Percentiles rank a stretch among this genome's conserved stretches.
Conservation (phyloP, 1,140 invertebrate species). For the Spodoptera litura region DNA sequence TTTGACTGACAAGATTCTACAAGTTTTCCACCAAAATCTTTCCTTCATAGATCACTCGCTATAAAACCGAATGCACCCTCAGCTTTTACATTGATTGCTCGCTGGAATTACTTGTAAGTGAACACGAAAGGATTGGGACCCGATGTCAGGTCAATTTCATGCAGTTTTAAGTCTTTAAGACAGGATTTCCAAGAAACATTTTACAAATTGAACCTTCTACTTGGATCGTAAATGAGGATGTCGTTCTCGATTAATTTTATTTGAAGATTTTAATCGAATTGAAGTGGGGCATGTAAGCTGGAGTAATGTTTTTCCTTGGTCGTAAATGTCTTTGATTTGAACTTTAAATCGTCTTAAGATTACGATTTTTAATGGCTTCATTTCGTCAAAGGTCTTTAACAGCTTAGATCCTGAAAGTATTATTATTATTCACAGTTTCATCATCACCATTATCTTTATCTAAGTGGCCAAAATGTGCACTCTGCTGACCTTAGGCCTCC, state of each 20-base stretch:
- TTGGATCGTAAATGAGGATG: not conserved
- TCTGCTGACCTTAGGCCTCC: no score
- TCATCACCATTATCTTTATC: no score
- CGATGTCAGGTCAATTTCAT: slow-evolving; percentile 46
- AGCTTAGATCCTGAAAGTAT: no score
- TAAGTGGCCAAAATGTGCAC: no score
- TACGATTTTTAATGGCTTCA: no score
- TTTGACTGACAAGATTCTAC: no score
- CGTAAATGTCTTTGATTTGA: no score
- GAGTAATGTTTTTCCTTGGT: no score
- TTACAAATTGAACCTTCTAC: not conserved
- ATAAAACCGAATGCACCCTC: not conserved
- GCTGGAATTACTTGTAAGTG: slow-evolving; percentile 40
- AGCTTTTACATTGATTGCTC: slow-evolving; percentile 49
- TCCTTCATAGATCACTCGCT: not conserved
- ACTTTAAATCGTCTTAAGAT: no score
- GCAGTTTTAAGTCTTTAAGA: slow-evolving; percentile 30
- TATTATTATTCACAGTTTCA: no score
- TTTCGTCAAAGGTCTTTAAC: no score
- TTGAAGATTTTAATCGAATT: not conserved
- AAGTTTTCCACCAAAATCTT: no score
- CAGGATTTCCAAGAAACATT: not conserved
- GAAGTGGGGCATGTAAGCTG: not conserved
- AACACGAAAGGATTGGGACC: slow-evolving; percentile 43
- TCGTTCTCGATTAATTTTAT: not conserved